Evolutionary conservation across 2,797 vertebrate species (phyloP).

Genomic region (Rhinoraja longicauda): DNA sequence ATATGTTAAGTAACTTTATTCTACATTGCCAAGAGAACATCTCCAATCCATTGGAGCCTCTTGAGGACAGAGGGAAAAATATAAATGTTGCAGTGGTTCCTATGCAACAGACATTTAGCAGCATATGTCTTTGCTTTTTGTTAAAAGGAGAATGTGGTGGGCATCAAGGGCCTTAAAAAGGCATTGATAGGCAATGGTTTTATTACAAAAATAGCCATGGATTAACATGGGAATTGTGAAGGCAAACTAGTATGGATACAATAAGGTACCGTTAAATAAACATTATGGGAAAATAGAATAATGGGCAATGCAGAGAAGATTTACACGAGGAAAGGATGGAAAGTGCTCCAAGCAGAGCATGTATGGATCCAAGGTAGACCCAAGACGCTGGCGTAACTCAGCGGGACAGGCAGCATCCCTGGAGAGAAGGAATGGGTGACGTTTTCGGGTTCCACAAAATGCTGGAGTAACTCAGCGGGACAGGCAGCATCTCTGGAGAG

Average conservation of each 20-base stretch:
- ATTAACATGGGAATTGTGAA: neutral
- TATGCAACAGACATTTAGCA: neutral
- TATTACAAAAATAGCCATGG: neutral
- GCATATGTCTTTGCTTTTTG: neutral
- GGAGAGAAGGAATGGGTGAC: too few relatives aligned
- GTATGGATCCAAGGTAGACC: too few relatives aligned
- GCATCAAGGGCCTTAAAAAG: neutral
- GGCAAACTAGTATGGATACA: neutral
- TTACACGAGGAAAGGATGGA: neutral
- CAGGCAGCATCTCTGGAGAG: too few relatives aligned
- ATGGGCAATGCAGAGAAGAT: neutral
- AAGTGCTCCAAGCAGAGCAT: neutral
- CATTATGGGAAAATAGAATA: neutral
- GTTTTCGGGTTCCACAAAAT: too few relatives aligned
- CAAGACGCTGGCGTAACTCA: too few relatives aligned
- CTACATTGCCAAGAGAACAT: neutral
- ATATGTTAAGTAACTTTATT: constrained; percentile 26
- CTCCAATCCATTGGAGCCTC: neutral
- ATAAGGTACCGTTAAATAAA: neutral
- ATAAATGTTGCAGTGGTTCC: neutral
- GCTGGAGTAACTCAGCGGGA: too few relatives aligned
- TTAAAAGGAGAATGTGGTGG: neutral
- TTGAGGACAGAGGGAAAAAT: neutral
- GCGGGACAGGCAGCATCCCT: too few relatives aligned
- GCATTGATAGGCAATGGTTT: neutral